Conservation (phyloP, 2,888 invertebrate species). For the Crossocerus cetratus region DNA sequence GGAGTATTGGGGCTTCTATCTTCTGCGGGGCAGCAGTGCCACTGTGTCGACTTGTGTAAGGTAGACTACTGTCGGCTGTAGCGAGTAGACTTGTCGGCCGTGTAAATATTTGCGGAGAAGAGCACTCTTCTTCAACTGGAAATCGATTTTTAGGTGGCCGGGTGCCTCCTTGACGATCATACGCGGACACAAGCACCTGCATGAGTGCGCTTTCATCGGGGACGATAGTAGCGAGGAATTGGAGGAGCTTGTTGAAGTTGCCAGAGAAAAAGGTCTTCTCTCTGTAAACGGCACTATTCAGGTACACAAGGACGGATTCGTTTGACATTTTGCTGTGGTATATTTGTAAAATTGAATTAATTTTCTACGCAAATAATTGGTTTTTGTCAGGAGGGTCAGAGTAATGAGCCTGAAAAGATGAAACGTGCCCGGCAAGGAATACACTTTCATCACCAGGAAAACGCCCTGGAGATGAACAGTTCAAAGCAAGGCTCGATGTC, state of each 20-base stretch:
- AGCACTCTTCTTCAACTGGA: not conserved
- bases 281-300: conserved; percentile 34
- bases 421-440: conserved; percentile 81
- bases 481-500: conserved; percentile 19
- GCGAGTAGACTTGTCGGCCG: not conserved
- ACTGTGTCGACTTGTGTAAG: conserved; percentile 87
- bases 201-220: conserved; percentile 89
- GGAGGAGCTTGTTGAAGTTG: conserved; percentile 81
- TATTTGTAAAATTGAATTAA: not conserved
- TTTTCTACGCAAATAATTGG: not conserved
- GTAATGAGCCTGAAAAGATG: conserved; percentile 83
- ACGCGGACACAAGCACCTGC: conserved; percentile 86
- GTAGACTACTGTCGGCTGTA: conserved; percentile 75
- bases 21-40: conserved; percentile 85
- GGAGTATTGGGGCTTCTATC: conserved; percentile 90
- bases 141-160: conserved; percentile 80
- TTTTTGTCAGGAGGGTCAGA: conserved; percentile 76
- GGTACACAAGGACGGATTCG: conserved; percentile 23
- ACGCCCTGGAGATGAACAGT: conserved; percentile 27
- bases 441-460: conserved; percentile 79
- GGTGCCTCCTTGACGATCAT: conserved; percentile 88
- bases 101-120: not conserved
- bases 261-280: conserved; percentile 74
- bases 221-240: conserved; percentile 88
- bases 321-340: not conserved